phyloP scores from a whole-genome alignment of 2,113 vertebrate species.

The Micronisus gabar region DNA sequence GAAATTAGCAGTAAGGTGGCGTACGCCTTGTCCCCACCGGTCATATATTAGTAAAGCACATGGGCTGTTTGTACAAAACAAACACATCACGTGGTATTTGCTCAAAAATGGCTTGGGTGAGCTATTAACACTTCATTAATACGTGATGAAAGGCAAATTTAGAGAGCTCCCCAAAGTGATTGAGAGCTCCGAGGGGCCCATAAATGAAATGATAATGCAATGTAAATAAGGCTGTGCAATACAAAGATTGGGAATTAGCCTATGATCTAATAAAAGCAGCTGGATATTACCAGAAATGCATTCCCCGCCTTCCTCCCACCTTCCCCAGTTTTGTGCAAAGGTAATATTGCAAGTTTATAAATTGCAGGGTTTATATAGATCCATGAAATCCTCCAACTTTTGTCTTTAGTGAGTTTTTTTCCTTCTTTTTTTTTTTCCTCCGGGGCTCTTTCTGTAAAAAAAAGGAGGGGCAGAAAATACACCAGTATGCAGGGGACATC shows the following conservation, averaged over 20 bases:
- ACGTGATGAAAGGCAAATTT: constrained; percentile 54
- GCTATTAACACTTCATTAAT: constrained; percentile 65
- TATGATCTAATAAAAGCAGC: not conserved
- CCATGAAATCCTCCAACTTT: not conserved
- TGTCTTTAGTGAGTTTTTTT: rapidly evolving
- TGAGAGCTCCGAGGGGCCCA: not conserved
- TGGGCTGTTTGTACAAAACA: not conserved
- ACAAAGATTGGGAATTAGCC: constrained; percentile 6
- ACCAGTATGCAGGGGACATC: not conserved
- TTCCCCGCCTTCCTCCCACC: not conserved
- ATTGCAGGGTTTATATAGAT: not conserved
- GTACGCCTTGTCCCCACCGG: not conserved
- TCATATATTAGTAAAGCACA: not conserved
- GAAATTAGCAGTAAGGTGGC: not conserved
- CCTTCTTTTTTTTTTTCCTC: not conserved
- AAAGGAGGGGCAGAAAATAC: not conserved
- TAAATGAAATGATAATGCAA: constrained; percentile 61
- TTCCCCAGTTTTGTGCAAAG: not conserved
- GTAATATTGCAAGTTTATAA: not conserved
- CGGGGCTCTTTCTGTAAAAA: not conserved
- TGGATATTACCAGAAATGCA: not conserved
- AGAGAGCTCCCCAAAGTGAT: constrained; percentile 55
- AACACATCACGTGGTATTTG: not conserved
- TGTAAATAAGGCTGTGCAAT: constrained; percentile 32
- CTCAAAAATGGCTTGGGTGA: constrained; percentile 43